phyloP scores from a whole-genome alignment of 2,888 invertebrate species.

The Deroplatys truncata region DNA sequence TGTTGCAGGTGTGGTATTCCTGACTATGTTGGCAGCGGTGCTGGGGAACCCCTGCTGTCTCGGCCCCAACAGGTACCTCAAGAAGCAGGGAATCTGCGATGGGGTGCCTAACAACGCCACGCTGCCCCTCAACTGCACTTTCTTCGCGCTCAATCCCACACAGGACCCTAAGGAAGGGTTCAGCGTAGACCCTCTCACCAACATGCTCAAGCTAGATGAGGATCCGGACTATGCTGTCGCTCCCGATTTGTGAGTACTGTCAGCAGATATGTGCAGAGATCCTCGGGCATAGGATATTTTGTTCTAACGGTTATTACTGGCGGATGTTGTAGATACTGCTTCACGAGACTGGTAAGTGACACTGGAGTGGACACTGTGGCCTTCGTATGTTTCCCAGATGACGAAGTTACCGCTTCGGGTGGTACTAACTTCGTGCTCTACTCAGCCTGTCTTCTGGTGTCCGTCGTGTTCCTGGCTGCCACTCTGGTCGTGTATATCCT shows the following conservation, averaged over 20 bases:
- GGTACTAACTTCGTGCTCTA: neutral
- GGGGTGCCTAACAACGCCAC: neutral
- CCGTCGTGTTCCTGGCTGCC: conserved; percentile 54
- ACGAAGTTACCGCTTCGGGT: conserved; percentile 9
- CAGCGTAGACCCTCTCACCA: neutral
- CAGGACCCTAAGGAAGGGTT: neutral
- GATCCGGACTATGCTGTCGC: neutral
- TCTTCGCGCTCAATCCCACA: conserved; percentile 4
- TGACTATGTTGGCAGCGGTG: neutral
- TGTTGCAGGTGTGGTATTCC: neutral
- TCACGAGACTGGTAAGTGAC: conserved; percentile 31
- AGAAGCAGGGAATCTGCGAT: neutral
- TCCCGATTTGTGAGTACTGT: neutral
- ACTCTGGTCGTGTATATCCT: conserved; percentile 58
- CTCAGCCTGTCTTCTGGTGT: conserved; percentile 44
- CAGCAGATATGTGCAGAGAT: neutral
- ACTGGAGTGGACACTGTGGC: conserved; percentile 30
- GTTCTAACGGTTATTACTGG: too few species aligned
- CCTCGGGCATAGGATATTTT: too few species aligned
- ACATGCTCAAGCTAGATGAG: neutral
- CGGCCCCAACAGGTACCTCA: neutral
- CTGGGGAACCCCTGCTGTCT: neutral
- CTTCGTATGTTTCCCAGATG: conserved; percentile 40
- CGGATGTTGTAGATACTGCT: conserved; percentile 40
- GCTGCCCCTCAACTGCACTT: neutral